These are phyloP conservation scores for Gastracanthus pulcherrimus DNA, from an alignment of 2,888 invertebrate species.

Conservation along the genomic window DNA sequence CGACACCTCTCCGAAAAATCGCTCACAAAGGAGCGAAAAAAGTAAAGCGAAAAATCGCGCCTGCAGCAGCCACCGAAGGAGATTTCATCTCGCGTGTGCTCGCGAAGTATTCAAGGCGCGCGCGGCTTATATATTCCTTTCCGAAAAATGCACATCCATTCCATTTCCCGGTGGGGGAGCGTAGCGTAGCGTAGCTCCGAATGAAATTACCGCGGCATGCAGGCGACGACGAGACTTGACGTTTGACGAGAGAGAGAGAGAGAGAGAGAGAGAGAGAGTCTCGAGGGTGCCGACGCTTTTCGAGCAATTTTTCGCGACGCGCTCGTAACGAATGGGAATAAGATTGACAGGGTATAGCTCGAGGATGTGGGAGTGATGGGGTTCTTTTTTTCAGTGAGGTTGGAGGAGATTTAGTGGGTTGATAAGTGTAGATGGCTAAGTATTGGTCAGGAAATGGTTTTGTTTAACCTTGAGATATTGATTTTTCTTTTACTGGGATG, in stretches of 20 bases:
- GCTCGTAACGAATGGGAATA: not conserved
- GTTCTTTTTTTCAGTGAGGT: too few relatives aligned
- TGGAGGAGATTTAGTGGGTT: too few relatives aligned
- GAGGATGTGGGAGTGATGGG: too few relatives aligned
- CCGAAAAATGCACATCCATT: slow-evolving; percentile 48
- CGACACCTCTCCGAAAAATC: not conserved
- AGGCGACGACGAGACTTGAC: not conserved
- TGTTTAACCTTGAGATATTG: too few relatives aligned
- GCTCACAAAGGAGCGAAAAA: not conserved
- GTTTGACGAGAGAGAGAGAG: not conserved
- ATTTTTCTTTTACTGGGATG: too few relatives aligned
- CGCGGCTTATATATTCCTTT: slow-evolving; percentile 7
- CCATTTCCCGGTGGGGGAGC: slow-evolving; percentile 8
- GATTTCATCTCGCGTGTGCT: not conserved
- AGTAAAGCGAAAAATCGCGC: not conserved
- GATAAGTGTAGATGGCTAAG: too few relatives aligned
- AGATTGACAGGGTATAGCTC: too few relatives aligned
- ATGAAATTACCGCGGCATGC: slow-evolving; percentile 26
- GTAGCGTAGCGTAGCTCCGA: not conserved
- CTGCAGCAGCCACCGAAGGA: not conserved
- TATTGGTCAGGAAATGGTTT: too few relatives aligned
- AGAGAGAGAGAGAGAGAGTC: too few relatives aligned
- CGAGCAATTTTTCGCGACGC: too few relatives aligned
- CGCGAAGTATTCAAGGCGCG: slow-evolving; percentile 11
- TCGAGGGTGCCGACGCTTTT: too few relatives aligned